Conservation (phyloP, 1,140 invertebrate genomes). For the Atta cephalotes region DNA sequence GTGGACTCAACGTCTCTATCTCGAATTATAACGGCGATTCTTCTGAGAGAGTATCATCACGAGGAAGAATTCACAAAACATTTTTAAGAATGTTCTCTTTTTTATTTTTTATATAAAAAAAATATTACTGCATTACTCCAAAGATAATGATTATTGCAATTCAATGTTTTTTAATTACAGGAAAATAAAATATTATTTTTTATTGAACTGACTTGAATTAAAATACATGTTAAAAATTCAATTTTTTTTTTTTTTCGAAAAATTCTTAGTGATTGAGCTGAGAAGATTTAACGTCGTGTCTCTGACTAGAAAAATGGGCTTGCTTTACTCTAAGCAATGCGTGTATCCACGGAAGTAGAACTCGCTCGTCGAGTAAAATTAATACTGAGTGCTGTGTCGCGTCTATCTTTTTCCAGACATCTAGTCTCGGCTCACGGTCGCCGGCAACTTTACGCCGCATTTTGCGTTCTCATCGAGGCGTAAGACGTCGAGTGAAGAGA, state of each 20-base stretch:
- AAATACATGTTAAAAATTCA: background rate
- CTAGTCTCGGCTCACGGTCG: slow-evolving; percentile 59
- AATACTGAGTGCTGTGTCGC: slow-evolving; percentile 41
- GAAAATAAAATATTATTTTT: background rate
- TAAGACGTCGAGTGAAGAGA: slow-evolving; percentile 57
- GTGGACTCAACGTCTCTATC: background rate
- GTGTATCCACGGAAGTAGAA: slow-evolving; percentile 12
- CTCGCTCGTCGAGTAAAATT: slow-evolving; percentile 44
- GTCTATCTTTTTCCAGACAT: slow-evolving; percentile 53
- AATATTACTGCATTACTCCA: background rate
- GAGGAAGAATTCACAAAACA: background rate
- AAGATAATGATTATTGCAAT: background rate
- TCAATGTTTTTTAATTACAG: background rate
- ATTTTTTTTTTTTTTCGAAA: background rate
- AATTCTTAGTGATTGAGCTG: background rate
- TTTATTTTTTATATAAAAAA: background rate
- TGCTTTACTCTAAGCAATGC: slow-evolving; percentile 14
- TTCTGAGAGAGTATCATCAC: background rate
- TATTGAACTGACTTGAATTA: background rate
- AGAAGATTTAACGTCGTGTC: background rate
- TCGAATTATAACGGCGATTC: background rate
- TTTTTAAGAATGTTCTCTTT: background rate
- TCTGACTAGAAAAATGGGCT: background rate
- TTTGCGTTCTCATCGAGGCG: slow-evolving; percentile 75
- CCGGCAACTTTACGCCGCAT: slow-evolving; percentile 67